These are phyloP conservation scores for Madoqua kirkii DNA, from an alignment of 2,113 vertebrate genomes.

Conservation along the genomic window DNA sequence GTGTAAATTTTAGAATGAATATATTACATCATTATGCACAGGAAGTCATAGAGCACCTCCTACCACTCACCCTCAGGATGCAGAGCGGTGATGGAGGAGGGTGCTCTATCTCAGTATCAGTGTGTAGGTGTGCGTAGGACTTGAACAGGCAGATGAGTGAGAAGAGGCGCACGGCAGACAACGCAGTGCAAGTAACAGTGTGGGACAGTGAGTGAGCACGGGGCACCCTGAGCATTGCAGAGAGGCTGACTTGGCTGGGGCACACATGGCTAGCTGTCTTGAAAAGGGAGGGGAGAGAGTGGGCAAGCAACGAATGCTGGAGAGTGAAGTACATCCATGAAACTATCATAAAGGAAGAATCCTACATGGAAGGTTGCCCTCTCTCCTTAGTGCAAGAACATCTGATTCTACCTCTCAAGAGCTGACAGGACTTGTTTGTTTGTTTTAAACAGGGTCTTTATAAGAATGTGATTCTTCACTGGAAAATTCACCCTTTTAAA, in stretches of 20 bases:
- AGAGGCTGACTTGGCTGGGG: not conserved
- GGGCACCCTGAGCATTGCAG: accelerated
- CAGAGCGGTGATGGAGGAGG: not conserved
- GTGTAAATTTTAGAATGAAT: not conserved
- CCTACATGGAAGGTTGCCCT: not conserved
- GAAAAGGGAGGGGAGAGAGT: not conserved
- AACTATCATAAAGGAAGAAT: not conserved
- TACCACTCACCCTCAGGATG: not conserved
- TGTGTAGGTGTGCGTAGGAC: not conserved
- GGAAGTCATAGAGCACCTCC: too few species aligned
- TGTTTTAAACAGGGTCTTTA: not conserved
- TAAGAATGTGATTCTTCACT: not conserved
- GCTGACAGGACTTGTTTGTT: not conserved
- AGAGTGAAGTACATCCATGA: not conserved
- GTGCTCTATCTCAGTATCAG: not conserved
- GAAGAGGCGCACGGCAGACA: not conserved
- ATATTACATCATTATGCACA: not conserved
- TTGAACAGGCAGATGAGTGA: too few species aligned
- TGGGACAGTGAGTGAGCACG: not conserved
- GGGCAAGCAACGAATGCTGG: not conserved
- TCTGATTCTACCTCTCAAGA: not conserved
- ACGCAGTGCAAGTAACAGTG: too few species aligned
- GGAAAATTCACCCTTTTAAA: not conserved
- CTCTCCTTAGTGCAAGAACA: not conserved
- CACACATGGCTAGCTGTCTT: not conserved